These are phyloP conservation scores for Heloderma charlesbogerti DNA, from an alignment of 2,113 vertebrate species.

Conservation along the genomic window DNA sequence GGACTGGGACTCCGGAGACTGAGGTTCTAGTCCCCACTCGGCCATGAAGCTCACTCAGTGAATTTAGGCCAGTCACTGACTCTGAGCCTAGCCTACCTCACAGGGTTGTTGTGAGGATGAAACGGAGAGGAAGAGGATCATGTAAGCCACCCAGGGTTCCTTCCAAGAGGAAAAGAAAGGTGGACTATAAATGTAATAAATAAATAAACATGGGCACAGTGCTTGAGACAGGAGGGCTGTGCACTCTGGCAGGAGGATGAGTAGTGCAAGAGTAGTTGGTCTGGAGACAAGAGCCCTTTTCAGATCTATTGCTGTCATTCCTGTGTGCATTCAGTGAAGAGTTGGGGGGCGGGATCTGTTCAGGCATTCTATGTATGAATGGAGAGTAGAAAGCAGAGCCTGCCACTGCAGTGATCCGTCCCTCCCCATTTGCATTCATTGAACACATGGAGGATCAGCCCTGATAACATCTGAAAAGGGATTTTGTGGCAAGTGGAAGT, in stretches of 20 bases:
- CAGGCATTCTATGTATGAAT: no score
- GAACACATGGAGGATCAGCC: neutral
- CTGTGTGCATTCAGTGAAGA: neutral
- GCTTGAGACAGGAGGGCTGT: neutral
- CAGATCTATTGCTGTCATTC: neutral
- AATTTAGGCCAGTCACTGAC: no score
- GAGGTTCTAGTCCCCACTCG: no score
- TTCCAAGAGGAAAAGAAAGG: no score
- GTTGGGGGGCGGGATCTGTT: neutral
- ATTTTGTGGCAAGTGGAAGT: neutral
- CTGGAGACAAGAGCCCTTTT: neutral
- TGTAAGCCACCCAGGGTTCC: no score
- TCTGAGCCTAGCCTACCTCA: no score
- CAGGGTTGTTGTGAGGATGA: no score
- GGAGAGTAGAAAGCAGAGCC: neutral
- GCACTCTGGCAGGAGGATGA: neutral
- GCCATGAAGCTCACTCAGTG: no score
- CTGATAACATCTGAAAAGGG: neutral
- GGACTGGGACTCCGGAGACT: no score
- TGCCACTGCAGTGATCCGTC: neutral
- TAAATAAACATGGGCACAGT: no score
- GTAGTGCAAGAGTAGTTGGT: neutral
- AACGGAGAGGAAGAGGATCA: neutral
- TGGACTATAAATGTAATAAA: no score
- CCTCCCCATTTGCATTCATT: neutral